phyloP scores from a whole-genome alignment of 1,140 invertebrate genomes.

The Drosophila lacertosa region DNA sequence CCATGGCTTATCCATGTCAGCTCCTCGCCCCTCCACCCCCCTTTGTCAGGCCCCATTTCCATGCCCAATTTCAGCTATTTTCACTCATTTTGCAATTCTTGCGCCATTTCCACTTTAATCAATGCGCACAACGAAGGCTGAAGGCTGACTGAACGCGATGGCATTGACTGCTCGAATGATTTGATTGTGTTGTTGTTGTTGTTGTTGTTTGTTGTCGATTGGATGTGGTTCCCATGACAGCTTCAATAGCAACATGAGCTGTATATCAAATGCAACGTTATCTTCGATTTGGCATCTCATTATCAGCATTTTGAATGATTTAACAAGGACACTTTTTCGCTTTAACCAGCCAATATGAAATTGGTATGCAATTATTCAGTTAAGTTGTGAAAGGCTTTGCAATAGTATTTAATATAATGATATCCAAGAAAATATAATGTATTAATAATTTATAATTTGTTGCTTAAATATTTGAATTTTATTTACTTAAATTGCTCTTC shows the following conservation, averaged over 20 bases:
- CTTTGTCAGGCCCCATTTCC: background rate
- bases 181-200: conserved; percentile 16
- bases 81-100: conserved; percentile 55
- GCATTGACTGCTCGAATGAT: conserved; percentile 24
- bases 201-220: conserved; percentile 38
- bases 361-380: too few species aligned
- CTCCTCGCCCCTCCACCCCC: too few species aligned
- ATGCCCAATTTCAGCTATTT: conserved; percentile 40
- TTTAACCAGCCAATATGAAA: too few species aligned
- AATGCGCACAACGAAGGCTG: conserved; percentile 53
- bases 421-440: too few species aligned
- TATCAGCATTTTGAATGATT: too few species aligned
- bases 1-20: conserved; percentile 53
- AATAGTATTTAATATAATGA: too few species aligned
- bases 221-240: conserved; percentile 9
- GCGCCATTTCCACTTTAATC: conserved; percentile 64
- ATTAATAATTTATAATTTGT: too few species aligned
- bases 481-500: too few species aligned
- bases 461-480: too few species aligned
- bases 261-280: background rate
- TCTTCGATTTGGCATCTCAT: background rate
- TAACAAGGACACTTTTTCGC: too few species aligned
- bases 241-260: background rate
- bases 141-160: conserved; percentile 16
- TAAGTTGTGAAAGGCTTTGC: too few species aligned